A percentile compares a stretch with the other conserved stretches of the same genome.
phyloP scores from a whole-genome alignment of 2,797 vertebrate species.

The Anguilla megastoma region DNA sequence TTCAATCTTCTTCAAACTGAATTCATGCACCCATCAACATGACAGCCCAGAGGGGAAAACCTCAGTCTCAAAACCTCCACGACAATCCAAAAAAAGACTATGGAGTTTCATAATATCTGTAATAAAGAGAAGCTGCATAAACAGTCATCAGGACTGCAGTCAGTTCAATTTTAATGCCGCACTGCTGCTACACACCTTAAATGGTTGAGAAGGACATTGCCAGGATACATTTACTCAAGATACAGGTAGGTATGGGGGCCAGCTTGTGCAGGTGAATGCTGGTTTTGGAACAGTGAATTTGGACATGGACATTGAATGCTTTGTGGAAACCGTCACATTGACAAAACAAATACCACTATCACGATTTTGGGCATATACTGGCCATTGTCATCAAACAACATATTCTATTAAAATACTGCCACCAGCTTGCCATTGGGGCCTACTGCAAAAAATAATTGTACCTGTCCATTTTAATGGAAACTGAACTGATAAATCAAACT shows the following conservation, averaged over 20 bases:
- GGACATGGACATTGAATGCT: no score
- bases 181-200: neutral
- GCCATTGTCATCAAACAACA: neutral
- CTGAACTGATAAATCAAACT: neutral
- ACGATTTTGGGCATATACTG: neutral
- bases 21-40: neutral
- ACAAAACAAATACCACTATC: neutral
- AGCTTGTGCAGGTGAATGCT: neutral
- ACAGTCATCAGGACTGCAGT: neutral
- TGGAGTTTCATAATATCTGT: neutral
- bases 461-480: neutral
- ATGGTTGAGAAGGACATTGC: neutral
- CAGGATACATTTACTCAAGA: neutral
- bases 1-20: neutral
- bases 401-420: neutral
- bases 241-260: neutral
- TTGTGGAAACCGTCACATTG: neutral
- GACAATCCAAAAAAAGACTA: neutral
- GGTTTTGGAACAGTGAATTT: neutral
- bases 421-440: neutral
- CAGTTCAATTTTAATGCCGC: neutral
- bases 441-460: neutral
- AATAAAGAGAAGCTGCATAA: neutral
- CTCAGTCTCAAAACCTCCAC: neutral
- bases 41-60: neutral